phyloP scores from a whole-genome alignment of 2,797 vertebrate genomes.

The Staurois parvus region DNA sequence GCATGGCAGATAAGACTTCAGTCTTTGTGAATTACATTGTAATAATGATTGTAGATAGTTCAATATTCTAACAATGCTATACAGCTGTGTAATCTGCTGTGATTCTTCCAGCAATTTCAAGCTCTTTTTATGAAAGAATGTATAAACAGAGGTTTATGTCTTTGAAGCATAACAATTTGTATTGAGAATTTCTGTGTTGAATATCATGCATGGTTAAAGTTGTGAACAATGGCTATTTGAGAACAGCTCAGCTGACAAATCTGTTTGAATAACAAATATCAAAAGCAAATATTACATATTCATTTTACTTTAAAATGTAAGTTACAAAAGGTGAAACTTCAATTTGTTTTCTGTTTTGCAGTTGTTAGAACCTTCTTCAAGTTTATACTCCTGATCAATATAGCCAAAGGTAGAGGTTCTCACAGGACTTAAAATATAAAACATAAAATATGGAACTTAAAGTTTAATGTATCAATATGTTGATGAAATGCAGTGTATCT shows the following conservation, averaged over 20 bases:
- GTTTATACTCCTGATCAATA: no score
- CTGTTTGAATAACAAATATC: not conserved
- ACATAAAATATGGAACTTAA: no score
- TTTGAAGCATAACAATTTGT: not conserved
- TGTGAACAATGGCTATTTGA: not conserved
- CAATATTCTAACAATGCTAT: conserved; percentile 1
- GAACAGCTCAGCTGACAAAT: not conserved
- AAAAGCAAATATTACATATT: no score
- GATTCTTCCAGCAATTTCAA: not conserved
- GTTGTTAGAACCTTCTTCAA: no score
- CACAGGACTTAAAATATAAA: no score
- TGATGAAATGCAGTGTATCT: no score
- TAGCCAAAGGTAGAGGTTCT: no score
- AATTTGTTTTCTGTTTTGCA: no score
- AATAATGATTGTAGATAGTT: not conserved
- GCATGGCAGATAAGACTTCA: not conserved
- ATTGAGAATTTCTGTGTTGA: not conserved
- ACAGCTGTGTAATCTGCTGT: not conserved
- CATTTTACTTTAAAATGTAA: no score
- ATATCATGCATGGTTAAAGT: not conserved
- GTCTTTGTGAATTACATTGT: conserved; percentile 3
- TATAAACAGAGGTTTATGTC: not conserved
- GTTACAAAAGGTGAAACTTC: no score
- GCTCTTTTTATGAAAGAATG: not conserved
- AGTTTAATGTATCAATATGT: no score